Base-by-base conservation (phyloP, 2,888 invertebrate genomes). In the Atrina japonica region DNA sequence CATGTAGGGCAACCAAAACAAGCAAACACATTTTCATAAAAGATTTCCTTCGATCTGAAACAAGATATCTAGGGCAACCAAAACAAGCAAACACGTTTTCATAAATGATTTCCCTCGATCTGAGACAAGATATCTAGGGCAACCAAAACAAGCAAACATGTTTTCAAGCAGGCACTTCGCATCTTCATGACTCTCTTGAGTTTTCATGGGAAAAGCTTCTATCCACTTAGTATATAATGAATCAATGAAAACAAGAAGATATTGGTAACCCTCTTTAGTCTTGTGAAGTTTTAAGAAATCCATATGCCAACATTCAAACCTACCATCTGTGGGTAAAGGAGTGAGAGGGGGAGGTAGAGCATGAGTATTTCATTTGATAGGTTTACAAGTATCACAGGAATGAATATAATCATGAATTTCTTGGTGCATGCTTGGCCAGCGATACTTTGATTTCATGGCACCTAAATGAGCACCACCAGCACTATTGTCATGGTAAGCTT, bases 191-290 rank as follows among this genome's bases (percentile, higher is more conserved):
- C 71, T 61, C 50, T 77, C 75, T 49, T 67, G 60, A 16, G 63
- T 66, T 41, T 56, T 45, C n/a, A 76, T 21, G 14, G 75, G 71
- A 40, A 77, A 70, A 25, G 75, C 76, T 60, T 80, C 78, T 53
- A 52, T 18, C 73, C 75, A 77, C 35, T 63, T 70, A 1, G 71
- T 61, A 30, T 75, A 73, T n/a, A n/a, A n/a, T 0, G 69, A 45
- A 56, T 77, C 76, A 23, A 75, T 67, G 21, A 78, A 21, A 1
- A 80, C 60, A 9, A 78, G 64, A 11, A 76, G 58, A 47, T 76
- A 71, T 25, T 66, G 65, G 30, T 67, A 75, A n/a, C 70, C 72
- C 7, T 70, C 70, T 49, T 56, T 52, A 6, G 66, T n/a, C n/a
- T n/a, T n/a, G n/a, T n/a, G n/a, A n/a, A n/a, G n/a, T n/a, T n/a